Evolutionary conservation across 2,888 invertebrate genomes (phyloP), one percentile per base, ranked within the genome.

Genomic region (Apotomis betuletana): DNA sequence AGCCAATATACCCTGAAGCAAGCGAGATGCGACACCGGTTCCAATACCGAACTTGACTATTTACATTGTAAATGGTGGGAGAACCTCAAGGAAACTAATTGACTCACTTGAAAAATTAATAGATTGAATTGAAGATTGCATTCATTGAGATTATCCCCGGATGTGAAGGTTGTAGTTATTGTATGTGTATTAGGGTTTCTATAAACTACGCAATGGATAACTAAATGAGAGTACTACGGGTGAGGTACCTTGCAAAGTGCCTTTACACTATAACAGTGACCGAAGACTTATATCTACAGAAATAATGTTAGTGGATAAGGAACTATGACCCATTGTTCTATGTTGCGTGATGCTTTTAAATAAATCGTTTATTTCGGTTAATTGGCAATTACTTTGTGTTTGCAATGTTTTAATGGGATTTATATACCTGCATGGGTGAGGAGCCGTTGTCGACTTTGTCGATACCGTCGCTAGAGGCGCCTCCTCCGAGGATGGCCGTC

Each of bases 381-480:
- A 75, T 75, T 73, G 70, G 75, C 74, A 69, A 77, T 70, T 63
- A 73, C 55, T 55, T 71, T 59, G 67, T 70, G 70, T n/a, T 67
- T 68, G 60, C 64, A 38, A 51, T 27, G 12, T 46, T 59, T 13
- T 27, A 62, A 67, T n/a, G 27, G 9, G 36, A 4, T 46, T 44
- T 73, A 67, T 74, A 85, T 95, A 97, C 97, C 97, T 97, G 97
- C 96, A 97, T 96, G 74, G 97, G 97, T 15, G 96, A 96, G 76
- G 96, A 96, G 83, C 96, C 97, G 86, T 97, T 97, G 91, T 98
- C 98, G 72, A 97, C 97, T 91, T 98, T 98, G 88, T 98, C 98
- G 87, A 97, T 97, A 72, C 97, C 97, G 84, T 97, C 97, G 80
- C 95, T 95, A 60, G 95, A 95, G 51, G 95, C 96, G 51, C 96